A percentile compares a stretch with the other conserved stretches of the same genome.
Evolutionary conservation across 1,140 invertebrate species (phyloP).

Genomic region (Diprion similis): DNA sequence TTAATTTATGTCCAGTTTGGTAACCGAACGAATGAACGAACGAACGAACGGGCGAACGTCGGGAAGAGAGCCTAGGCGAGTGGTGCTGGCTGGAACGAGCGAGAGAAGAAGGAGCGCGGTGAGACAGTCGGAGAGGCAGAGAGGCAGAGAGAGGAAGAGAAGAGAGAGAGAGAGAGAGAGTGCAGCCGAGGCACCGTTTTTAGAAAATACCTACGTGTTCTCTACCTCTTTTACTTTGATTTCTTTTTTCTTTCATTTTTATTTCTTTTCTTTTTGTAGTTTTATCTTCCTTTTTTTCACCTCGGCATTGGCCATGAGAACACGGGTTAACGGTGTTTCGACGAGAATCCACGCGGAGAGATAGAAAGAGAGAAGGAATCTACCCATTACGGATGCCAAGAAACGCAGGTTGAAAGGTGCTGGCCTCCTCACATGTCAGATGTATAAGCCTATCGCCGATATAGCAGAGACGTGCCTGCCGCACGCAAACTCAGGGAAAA

Average conservation of each 20-base stretch:
- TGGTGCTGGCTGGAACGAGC: constrained; percentile 26
- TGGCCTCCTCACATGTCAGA: neutral
- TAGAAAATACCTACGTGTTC: constrained; percentile 34
- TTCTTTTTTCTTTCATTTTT: constrained; percentile 14
- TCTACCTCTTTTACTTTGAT: constrained; percentile 13
- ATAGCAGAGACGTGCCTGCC: too few species aligned
- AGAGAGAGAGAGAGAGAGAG: constrained; percentile 12
- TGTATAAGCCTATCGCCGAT: too few species aligned
- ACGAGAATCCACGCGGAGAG: neutral
- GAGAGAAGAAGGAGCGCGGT: constrained; percentile 5
- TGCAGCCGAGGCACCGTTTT: constrained; percentile 32
- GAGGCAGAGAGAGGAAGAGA: constrained; percentile 8
- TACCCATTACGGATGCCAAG: neutral
- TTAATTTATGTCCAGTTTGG: constrained; percentile 61
- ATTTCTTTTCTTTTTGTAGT: neutral
- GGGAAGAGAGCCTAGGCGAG: constrained; percentile 11
- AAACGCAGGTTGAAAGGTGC: neutral
- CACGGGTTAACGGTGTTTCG: constrained; percentile 9
- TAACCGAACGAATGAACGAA: constrained; percentile 48
- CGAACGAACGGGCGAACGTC: neutral
- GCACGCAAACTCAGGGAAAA: too few species aligned
- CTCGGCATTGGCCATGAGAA: constrained; percentile 8
- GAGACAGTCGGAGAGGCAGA: constrained; percentile 16
- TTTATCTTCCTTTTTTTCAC: constrained; percentile 6
- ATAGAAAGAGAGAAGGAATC: constrained; percentile 2